Evolutionary conservation across 2,888 invertebrate species (phyloP).

Genomic region (Scaptomyza cyrtandrae): DNA sequence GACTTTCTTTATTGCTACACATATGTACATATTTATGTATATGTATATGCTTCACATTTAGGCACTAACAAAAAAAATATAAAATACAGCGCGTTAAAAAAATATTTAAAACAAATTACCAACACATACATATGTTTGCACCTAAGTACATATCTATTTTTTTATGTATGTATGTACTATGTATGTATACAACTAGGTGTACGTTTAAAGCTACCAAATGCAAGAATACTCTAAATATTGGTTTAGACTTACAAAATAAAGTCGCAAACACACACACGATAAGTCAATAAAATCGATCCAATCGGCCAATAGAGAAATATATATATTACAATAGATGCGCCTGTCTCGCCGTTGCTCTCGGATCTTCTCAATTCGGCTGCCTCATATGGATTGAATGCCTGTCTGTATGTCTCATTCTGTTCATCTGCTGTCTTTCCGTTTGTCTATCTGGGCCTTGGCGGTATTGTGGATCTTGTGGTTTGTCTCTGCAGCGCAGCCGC

Average conservation of each 20-base stretch:
- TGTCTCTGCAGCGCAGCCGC: conserved; percentile 58
- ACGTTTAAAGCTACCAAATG: conserved; percentile 73
- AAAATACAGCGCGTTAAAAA: conserved; percentile 1
- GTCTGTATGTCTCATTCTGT: conserved; percentile 61
- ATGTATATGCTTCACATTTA: conserved; percentile 11
- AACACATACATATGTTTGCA: conserved; percentile 37
- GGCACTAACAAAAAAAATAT: conserved; percentile 13
- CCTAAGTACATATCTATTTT: neutral
- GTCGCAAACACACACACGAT: conserved; percentile 28
- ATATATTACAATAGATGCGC: conserved; percentile 67
- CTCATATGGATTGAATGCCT: conserved; percentile 7
- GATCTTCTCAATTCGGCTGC: conserved; percentile 7
- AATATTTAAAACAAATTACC: conserved; percentile 32
- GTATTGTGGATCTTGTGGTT: conserved; percentile 71
- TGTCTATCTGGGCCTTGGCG: conserved; percentile 80
- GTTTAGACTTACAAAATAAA: conserved; percentile 43
- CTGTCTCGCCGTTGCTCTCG: conserved; percentile 13
- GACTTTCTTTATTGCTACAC: conserved; percentile 21
- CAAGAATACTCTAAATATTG: conserved; percentile 66
- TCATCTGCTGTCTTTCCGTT: neutral
- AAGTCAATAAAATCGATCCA: conserved; percentile 20
- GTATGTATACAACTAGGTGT: conserved; percentile 33
- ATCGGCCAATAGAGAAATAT: conserved; percentile 50
- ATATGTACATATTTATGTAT: neutral
- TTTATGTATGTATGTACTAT: neutral